Conservation (phyloP, 2,113 vertebrate species). For the Helogale parvula region DNA sequence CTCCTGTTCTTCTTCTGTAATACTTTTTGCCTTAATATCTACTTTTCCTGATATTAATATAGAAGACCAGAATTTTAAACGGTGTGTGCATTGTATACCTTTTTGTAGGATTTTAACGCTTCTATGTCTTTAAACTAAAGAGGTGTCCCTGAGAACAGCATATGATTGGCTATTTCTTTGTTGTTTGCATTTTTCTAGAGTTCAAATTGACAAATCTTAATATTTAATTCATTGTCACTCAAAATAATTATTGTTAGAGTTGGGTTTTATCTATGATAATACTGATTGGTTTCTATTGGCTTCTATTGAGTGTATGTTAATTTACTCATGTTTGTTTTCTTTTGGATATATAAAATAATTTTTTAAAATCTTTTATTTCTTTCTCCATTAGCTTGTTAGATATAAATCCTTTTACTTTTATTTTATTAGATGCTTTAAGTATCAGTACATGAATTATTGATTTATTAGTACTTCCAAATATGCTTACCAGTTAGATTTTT, state of each 20-base stretch:
- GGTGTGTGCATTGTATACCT: background rate
- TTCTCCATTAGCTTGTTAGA: background rate
- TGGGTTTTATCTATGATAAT: background rate
- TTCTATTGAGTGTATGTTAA: background rate
- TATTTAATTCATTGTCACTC: background rate
- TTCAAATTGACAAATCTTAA: background rate
- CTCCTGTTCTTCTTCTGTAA: background rate
- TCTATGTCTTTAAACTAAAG: background rate
- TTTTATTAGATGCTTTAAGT: background rate
- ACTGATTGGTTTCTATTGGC: background rate
- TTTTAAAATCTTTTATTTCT: background rate
- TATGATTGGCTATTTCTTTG: background rate
- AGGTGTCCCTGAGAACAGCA: too few relatives aligned
- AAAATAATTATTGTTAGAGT: background rate
- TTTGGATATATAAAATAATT: background rate
- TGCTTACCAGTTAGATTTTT: background rate
- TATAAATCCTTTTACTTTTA: background rate
- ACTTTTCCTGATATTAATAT: background rate
- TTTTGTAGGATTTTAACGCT: background rate
- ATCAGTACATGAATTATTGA: background rate
- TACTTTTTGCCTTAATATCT: background rate
- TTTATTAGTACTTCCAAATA: background rate
- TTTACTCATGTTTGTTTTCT: background rate
- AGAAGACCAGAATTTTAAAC: background rate
- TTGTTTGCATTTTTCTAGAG: background rate